phyloP scores from a whole-genome alignment of 53 echinoderm and acorn worm genomes.

The Luidia sarsii region DNA sequence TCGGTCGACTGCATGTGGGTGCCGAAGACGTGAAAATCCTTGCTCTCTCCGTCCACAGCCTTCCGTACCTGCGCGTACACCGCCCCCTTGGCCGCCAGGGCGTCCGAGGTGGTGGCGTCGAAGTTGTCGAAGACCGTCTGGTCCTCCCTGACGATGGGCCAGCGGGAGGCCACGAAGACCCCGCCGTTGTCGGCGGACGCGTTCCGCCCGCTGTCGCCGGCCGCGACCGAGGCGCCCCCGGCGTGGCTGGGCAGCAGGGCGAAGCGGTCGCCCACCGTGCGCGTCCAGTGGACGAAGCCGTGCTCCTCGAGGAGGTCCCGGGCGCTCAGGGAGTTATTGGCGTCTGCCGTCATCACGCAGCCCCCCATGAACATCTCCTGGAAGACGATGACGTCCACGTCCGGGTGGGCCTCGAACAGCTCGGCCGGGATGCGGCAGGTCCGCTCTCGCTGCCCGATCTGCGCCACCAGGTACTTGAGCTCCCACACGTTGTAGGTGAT shows the following conservation, averaged over 20 bases:
- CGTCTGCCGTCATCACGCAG: slow-evolving; percentile 74
- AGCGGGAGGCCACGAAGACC: slow-evolving; percentile 83
- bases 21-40: slow-evolving; percentile 80
- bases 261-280: slow-evolving; percentile 67
- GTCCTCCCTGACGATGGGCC: slow-evolving; percentile 76
- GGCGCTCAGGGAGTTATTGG: slow-evolving; percentile 66
- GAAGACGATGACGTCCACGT: slow-evolving; percentile 85
- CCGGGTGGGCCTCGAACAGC: slow-evolving; percentile 66
- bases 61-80: slow-evolving; percentile 73
- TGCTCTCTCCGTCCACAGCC: slow-evolving; percentile 55
- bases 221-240: background rate
- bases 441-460: slow-evolving; percentile 84
- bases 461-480: slow-evolving; percentile 67
- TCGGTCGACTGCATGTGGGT: slow-evolving; percentile 87
- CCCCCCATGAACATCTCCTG: slow-evolving; percentile 97
- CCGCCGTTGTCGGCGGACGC: slow-evolving; percentile 80
- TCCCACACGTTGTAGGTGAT: slow-evolving; percentile 89
- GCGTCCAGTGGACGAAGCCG: slow-evolving; percentile 79
- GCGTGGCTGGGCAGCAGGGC: slow-evolving; percentile 4
- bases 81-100: slow-evolving; percentile 77
- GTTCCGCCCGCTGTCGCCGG: slow-evolving; percentile 8
- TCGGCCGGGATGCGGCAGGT: slow-evolving; percentile 76
- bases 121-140: slow-evolving; percentile 66
- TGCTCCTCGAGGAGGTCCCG: slow-evolving; percentile 72
- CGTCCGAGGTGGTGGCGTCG: slow-evolving; percentile 59